A percentile compares a stretch with the other conserved stretches of the same genome.
Conservation (phyloP, 2,113 vertebrate species). For the Indicator indicator region DNA sequence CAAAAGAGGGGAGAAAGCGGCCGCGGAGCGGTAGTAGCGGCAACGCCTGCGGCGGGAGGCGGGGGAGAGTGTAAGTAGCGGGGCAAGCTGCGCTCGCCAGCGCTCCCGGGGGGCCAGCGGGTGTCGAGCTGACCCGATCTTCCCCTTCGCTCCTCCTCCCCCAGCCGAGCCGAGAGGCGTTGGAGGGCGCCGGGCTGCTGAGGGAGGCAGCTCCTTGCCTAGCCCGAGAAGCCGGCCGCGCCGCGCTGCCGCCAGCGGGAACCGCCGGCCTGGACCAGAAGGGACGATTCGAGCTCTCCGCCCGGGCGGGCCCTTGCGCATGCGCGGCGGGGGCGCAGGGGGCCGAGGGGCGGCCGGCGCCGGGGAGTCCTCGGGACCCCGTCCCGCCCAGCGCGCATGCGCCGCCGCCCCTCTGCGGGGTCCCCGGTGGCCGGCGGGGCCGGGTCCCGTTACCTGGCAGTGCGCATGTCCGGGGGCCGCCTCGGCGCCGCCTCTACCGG, state of each 20-base stretch:
- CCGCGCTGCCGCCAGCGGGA: background rate
- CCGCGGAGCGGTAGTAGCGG: conserved; percentile 36
- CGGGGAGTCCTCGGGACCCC: background rate
- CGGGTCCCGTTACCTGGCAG: background rate
- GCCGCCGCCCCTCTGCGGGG: background rate
- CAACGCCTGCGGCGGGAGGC: conserved; percentile 7
- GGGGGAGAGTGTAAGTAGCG: conserved; percentile 47
- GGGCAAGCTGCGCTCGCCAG: background rate
- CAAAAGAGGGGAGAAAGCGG: conserved; percentile 36
- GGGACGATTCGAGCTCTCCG: background rate
- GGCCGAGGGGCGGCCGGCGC: background rate
- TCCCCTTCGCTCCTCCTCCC: background rate
- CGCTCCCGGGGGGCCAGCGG: background rate
- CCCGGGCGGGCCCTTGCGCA: background rate
- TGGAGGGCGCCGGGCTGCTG: background rate
- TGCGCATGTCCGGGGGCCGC: background rate
- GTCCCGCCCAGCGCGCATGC: background rate
- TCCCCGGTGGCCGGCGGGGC: background rate
- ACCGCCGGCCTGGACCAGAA: background rate
- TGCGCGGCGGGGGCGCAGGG: background rate
- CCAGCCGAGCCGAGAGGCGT: background rate
- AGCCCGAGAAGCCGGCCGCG: background rate
- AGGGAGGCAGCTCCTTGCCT: background rate
- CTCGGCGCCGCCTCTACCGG: background rate
- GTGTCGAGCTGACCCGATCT: background rate